Evolutionary conservation across 2,888 invertebrate genomes (phyloP).

Genomic region (Hypena proboscidalis): DNA sequence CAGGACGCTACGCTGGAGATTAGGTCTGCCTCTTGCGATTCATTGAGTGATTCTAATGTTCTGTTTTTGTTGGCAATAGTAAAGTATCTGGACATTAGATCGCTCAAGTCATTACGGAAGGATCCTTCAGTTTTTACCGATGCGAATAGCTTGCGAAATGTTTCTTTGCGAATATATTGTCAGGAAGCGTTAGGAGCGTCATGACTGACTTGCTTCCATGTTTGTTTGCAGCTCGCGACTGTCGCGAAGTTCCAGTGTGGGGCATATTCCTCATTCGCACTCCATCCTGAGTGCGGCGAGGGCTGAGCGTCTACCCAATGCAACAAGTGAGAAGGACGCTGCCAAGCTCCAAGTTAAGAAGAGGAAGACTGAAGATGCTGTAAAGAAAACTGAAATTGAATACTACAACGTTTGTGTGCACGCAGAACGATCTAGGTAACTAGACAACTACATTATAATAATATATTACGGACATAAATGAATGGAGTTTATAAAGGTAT

Average conservation of each 20-base stretch:
- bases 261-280: constrained; percentile 83
- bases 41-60: constrained; percentile 48
- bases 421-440: constrained; percentile 93
- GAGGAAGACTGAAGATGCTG: constrained; percentile 95
- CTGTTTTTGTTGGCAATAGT: constrained; percentile 24
- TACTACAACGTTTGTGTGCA: constrained; percentile 96
- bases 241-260: constrained; percentile 84
- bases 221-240: constrained; percentile 65
- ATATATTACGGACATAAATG: background rate
- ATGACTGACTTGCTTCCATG: constrained; percentile 25
- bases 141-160: constrained; percentile 55
- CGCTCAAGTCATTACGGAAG: constrained; percentile 51
- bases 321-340: constrained; percentile 86
- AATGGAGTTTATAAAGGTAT: background rate
- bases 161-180: constrained; percentile 51
- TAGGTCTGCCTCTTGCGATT: constrained; percentile 67
- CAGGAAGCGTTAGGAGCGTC: constrained; percentile 17
- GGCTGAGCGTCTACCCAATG: constrained; percentile 65
- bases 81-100: constrained; percentile 27
- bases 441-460: background rate
- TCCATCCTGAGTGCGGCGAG: constrained; percentile 77
- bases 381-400: constrained; percentile 96
- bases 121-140: constrained; percentile 64
- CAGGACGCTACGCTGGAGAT: constrained; percentile 89
- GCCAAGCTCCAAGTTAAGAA: constrained; percentile 94